Base-by-base conservation (phyloP, 2,113 vertebrate genomes). In the Grammomys surdaster region DNA sequence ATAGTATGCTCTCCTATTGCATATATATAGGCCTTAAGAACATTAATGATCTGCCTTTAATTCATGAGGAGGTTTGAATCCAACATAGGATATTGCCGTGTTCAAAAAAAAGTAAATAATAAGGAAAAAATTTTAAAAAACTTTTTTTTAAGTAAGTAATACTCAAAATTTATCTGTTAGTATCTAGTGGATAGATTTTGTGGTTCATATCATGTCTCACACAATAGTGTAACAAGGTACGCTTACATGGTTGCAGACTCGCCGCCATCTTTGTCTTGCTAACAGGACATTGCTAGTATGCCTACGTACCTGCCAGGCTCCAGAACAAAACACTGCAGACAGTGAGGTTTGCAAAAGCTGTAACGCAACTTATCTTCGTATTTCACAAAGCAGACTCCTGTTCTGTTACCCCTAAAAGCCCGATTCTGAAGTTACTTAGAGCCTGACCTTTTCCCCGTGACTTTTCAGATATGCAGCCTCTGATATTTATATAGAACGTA, bases 401-500 rank as follows among this genome's bases (percentile, higher is more conserved):
- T 95, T 93, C 54, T 60, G 63, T 88, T 87, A 5, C 19, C 80
- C 72, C 67, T 19, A 33, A 87, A 89, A 91, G 77, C 43, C 85
- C n/a, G 5, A 78, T 89, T 97, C 82, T 91, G 36, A 94, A 93
- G 89, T 60, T 70, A 4, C 19, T 89, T 65, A 81, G 10, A 91
- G 86, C 36, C 26, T 95, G 80, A 87, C 26, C 36, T 75, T 96
- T 54, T 11, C 33, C 46, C 31, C 5, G 17, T 63, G 56, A 95
- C 65, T 93, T 96, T 91, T 95, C 58, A 89, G 90, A 82, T 97
- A 95, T 65, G 16, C 13, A 88, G 54, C 9, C 51, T 93, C 46
- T 93, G 65, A 86, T 93, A 90, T 95, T 95, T 95, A 90, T 91
- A 96, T 40, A 82, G 58, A 88, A 89, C 31, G 81, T 89, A 77